A percentile compares a stretch with the other conserved stretches of the same genome.
Evolutionary conservation across 2,888 invertebrate genomes (phyloP).

Genomic region (Tipula lateralis): DNA sequence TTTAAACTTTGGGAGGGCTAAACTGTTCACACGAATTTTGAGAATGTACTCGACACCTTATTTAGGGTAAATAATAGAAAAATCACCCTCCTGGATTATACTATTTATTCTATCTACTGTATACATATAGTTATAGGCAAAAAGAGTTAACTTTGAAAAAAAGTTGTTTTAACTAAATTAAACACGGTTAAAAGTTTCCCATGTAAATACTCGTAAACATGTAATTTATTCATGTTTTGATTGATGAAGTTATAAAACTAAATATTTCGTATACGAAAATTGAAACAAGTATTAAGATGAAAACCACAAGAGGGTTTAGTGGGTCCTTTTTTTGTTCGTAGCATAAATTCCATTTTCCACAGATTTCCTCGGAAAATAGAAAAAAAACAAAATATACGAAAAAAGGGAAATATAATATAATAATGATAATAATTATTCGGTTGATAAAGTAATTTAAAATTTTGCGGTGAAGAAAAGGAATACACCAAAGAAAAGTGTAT

Average conservation of each 20-base stretch:
- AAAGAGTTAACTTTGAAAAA: neutral
- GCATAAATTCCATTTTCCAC: neutral
- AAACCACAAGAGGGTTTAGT: neutral
- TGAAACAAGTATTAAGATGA: neutral
- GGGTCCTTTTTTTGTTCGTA: neutral
- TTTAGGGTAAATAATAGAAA: neutral
- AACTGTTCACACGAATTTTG: neutral
- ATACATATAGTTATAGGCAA: neutral
- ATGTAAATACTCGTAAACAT: neutral
- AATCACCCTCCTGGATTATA: neutral
- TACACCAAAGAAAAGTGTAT: neutral
- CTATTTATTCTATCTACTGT: neutral
- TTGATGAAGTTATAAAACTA: neutral
- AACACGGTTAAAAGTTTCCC: neutral
- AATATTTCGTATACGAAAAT: neutral
- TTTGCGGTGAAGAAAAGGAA: neutral
- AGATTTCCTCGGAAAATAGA: neutral
- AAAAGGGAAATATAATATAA: neutral
- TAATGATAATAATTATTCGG: constrained; percentile 7
- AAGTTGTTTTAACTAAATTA: neutral
- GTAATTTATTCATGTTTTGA: constrained; percentile 9
- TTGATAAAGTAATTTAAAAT: constrained; percentile 19
- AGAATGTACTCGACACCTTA: neutral
- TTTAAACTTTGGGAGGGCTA: neutral
- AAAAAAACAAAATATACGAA: neutral